A percentile compares a stretch with the other conserved stretches of the same genome.
These are phyloP conservation scores for Stictocephala bisonia DNA, from an alignment of 2,888 invertebrate species.

Conservation along the genomic window DNA sequence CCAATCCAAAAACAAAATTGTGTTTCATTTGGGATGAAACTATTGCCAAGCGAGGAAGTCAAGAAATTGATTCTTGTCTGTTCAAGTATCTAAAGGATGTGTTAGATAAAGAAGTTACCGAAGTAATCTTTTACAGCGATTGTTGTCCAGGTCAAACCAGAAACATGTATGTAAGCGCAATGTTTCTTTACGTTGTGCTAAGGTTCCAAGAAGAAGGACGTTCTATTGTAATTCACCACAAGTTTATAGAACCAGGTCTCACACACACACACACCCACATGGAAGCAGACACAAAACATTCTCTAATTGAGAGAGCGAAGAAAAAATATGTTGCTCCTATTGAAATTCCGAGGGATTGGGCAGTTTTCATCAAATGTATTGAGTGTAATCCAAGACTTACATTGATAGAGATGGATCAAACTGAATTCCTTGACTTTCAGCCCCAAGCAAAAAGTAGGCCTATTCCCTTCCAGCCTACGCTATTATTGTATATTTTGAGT, in stretches of 20 bases:
- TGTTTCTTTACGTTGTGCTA: constrained; percentile 33
- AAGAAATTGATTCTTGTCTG: constrained; percentile 37
- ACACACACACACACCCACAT: too few species aligned
- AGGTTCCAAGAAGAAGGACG: constrained; percentile 23
- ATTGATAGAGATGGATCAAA: constrained; percentile 23
- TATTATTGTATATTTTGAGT: too few species aligned
- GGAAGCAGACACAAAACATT: too few species aligned
- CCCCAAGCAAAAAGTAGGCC: too few species aligned
- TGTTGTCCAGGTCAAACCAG: constrained; percentile 44
- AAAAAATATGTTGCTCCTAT: constrained; percentile 10
- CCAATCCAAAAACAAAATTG: constrained; percentile 27
- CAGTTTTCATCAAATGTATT: constrained; percentile 2
- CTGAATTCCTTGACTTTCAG: constrained; percentile 29
- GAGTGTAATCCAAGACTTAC: constrained; percentile 31
- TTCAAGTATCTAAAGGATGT: constrained; percentile 4
- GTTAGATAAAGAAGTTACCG: constrained; percentile 11
- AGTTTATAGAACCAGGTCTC: constrained; percentile 14
- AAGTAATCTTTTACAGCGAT: constrained; percentile 44
- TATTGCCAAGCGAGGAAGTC: constrained; percentile 42
- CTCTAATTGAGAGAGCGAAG: too few species aligned
- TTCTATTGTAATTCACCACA: constrained; percentile 25
- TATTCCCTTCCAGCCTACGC: too few species aligned
- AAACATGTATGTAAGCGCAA: constrained; percentile 37
- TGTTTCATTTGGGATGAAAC: constrained; percentile 36
- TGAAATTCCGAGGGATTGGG: constrained; percentile 24